Evolutionary conservation across 2,113 vertebrate genomes (phyloP).

Genomic region (Rhizomys pruinosus): DNA sequence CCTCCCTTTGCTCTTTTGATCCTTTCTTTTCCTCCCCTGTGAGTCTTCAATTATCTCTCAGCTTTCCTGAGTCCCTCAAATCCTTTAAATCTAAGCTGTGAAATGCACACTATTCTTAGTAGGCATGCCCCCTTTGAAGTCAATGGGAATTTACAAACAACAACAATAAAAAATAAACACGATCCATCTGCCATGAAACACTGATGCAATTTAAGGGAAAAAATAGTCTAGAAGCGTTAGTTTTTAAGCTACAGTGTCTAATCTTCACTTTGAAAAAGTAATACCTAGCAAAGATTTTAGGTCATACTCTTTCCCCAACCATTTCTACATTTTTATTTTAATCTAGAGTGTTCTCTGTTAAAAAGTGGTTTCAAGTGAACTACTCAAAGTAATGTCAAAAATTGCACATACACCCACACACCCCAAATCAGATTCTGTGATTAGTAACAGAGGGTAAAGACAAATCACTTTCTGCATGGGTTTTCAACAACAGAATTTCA

Average conservation of each 20-base stretch:
- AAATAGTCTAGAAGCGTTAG: conserved; percentile 21
- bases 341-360: conserved; percentile 45
- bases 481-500: conserved; percentile 57
- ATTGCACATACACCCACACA: background rate
- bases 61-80: conserved; percentile 80
- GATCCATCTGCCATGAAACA: conserved; percentile 59
- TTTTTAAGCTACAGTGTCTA: conserved; percentile 15
- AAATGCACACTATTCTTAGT: conserved; percentile 74
- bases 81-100: conserved; percentile 79
- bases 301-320: accelerated
- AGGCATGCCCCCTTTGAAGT: conserved; percentile 73
- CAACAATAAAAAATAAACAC: conserved; percentile 72
- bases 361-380: conserved; percentile 44
- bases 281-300: conserved; percentile 56
- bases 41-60: conserved; percentile 81
- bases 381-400: conserved; percentile 53
- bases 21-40: conserved; percentile 73
- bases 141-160: conserved; percentile 79
- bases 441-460: conserved; percentile 44
- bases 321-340: conserved; percentile 71
- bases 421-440: conserved; percentile 16
- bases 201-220: conserved; percentile 1
- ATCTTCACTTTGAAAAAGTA: conserved; percentile 30
- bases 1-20: conserved; percentile 80
- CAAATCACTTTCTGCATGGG: conserved; percentile 22